Evolutionary conservation across 1,140 invertebrate genomes (phyloP), one percentile per base, ranked within the genome.

Genomic region (Temnothorax nylanderi): DNA sequence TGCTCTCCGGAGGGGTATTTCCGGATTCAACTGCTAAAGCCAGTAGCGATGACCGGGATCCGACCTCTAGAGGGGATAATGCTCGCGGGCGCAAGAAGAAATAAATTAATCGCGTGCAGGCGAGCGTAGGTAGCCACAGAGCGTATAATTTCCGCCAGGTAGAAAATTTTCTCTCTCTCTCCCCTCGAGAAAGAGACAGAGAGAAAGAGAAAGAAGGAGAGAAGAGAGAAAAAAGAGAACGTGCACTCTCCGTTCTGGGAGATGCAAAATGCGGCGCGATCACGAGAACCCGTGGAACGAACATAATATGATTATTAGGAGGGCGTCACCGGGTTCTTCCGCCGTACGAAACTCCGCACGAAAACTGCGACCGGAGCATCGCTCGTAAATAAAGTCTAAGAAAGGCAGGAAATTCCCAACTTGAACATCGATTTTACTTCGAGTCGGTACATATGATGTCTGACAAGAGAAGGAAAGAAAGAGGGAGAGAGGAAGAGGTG

Each of bases 281-380:
- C 85, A 89, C 76, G 87, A 87, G 81, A 88, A 34, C 51, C 47
- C 74, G 47, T 37, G 62, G 60, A 88, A 88, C 64, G 89, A 92
- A 88, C 67, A 90, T 92, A 92, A 92, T 90, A 88, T 89, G 85
- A 87, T 92, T 90, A 92, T 92, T 92, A 92, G 86, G 64, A 86
- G 87, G 86, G 87, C 91, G 91, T 90, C 88, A 74, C 64, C 60
- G 69, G 58, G 87, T 89, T 91, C 84, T 91, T 90, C 78, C 88
- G 74, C 74, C 67, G 65, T 91, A 91, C 88, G 86, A 90, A 91
- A 88, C 82, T 91, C 82, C 32, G 69, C 62, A 62, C 86, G 89
- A 56, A 76, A 71, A 76, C 67, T 51, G 72, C 72, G 71, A 65
- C 60, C 62, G n/a, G 71, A 37, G 37, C 54, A 65, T 47, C 67